Base-by-base conservation (phyloP, 2,888 invertebrate species). In the Blera fallax region DNA sequence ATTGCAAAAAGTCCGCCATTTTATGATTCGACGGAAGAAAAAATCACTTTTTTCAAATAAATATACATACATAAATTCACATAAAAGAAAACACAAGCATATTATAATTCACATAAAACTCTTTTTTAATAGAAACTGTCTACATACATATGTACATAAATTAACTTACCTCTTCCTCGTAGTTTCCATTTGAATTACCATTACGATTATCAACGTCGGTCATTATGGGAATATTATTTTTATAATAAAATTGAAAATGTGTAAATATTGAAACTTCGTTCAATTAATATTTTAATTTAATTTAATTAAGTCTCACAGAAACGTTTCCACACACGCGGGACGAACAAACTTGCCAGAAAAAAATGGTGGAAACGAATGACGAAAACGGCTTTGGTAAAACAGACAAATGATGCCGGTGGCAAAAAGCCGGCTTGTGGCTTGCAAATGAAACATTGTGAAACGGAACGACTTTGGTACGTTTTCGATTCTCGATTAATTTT, bases 141-240 rank as follows among this genome's bases (percentile, higher is more conserved):
- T 37, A 10, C n/a, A 2, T 10, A 37, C 27, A 3, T 29, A 14
- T n/a, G 14, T 16, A 14, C 1, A n/a, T n/a, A n/a, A n/a, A n/a
- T n/a, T n/a, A 21, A 54, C 76, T 65, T 70, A 87, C 87, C 73
- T 87, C 87, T 4, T 87, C 83, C 16, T 87, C 87, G 14, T 87
- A 77, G 48, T 87, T 83, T 18, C 79, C 78, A 54, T 79, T 85
- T 1, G 76, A 79, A 60, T 87, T 83, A 50, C 83, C 76, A 73
- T 87, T 87, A n/a, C 72, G 67, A 65, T 77, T 80, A 52, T 74
- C 83, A 43, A 43, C 70, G 73, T 83, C 87, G 52, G 83, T 54
- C 83, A 87, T 87, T 65, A 16, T 70, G 27, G 18, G 40, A 14
- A 27, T 48, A 45, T 52, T 58, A 24, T 69, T 21, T 34, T 27